These are phyloP conservation scores for Panagrolaimus sp. DNA, from an alignment of 1,140 invertebrate species.

Conservation along the genomic window DNA sequence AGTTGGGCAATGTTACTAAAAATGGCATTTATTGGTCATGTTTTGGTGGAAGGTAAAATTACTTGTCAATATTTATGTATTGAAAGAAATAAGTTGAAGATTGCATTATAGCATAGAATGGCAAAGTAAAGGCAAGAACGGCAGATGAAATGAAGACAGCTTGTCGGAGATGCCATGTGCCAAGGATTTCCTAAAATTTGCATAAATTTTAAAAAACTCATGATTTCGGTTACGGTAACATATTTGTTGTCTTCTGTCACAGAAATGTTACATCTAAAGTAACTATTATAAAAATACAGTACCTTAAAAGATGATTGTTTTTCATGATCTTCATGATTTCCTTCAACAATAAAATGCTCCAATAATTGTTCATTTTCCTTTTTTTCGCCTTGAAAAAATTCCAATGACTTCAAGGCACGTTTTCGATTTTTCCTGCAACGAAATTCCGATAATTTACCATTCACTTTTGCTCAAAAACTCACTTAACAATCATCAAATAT, in stretches of 20 bases:
- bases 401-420: constrained; percentile 37
- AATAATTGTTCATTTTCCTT: constrained; percentile 40
- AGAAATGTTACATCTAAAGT: too few relatives aligned
- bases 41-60: neutral
- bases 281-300: too few relatives aligned
- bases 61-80: constrained; percentile 30
- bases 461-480: neutral
- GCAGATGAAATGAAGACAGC: constrained; percentile 39
- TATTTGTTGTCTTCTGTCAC: too few relatives aligned
- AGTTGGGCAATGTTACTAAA: constrained; percentile 37
- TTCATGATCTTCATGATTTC: constrained; percentile 28
- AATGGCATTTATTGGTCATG: neutral
- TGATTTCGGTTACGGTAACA: too few relatives aligned
- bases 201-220: too few relatives aligned
- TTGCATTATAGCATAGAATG: constrained; percentile 49
- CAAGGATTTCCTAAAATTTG: constrained; percentile 31
- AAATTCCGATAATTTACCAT: neutral
- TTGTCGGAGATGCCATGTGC: constrained; percentile 44
- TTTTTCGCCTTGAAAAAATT: constrained; percentile 43
- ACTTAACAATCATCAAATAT: constrained; percentile 45
- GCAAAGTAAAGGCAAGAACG: constrained; percentile 41
- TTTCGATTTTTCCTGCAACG: constrained; percentile 34
- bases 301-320: constrained; percentile 36
- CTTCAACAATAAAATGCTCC: constrained; percentile 35
- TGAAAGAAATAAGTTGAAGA: constrained; percentile 46